These are phyloP conservation scores for Amiota communis DNA, from an alignment of 2,888 invertebrate genomes.

Conservation along the genomic window DNA sequence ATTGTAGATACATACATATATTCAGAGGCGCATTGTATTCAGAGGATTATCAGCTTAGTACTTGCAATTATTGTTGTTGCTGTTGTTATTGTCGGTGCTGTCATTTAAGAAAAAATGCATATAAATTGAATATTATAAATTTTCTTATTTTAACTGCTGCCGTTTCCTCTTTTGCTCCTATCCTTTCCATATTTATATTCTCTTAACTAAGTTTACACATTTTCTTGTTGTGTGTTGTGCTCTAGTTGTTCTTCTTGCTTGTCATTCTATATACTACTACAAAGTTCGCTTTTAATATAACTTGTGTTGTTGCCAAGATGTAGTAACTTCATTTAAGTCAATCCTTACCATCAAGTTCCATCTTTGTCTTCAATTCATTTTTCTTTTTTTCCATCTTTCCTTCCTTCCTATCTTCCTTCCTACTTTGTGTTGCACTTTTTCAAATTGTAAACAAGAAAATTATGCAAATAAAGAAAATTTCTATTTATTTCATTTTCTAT, in stretches of 20 bases:
- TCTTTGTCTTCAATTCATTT: slow-evolving; percentile 15
- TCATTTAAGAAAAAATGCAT: slow-evolving; percentile 57
- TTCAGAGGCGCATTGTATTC: slow-evolving; percentile 39
- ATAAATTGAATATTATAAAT: slow-evolving; percentile 71
- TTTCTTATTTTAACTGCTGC: slow-evolving; percentile 56
- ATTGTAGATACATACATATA: background rate
- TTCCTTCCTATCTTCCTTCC: slow-evolving; percentile 11
- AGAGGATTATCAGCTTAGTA: slow-evolving; percentile 60
- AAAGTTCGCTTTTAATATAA: no score
- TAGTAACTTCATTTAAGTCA: slow-evolving; percentile 70
- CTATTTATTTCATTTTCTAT: slow-evolving; percentile 20
- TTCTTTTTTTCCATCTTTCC: slow-evolving; percentile 25
- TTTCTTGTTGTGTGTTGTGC: slow-evolving; percentile 36
- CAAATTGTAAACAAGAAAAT: slow-evolving; percentile 70
- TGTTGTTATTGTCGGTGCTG: slow-evolving; percentile 40
- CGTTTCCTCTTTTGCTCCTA: slow-evolving; percentile 31
- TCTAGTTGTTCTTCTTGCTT: slow-evolving; percentile 26
- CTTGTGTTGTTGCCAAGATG: slow-evolving; percentile 51
- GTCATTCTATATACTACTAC: no score
- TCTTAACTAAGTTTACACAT: slow-evolving; percentile 17
- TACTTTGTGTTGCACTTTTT: slow-evolving; percentile 32
- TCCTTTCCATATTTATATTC: slow-evolving; percentile 2
- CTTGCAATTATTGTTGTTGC: slow-evolving; percentile 33
- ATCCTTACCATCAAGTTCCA: slow-evolving; percentile 50
- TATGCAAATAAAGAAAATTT: slow-evolving; percentile 63